phyloP scores from a whole-genome alignment of 2,888 invertebrate genomes.

The Leptinotarsa tumamoca region DNA sequence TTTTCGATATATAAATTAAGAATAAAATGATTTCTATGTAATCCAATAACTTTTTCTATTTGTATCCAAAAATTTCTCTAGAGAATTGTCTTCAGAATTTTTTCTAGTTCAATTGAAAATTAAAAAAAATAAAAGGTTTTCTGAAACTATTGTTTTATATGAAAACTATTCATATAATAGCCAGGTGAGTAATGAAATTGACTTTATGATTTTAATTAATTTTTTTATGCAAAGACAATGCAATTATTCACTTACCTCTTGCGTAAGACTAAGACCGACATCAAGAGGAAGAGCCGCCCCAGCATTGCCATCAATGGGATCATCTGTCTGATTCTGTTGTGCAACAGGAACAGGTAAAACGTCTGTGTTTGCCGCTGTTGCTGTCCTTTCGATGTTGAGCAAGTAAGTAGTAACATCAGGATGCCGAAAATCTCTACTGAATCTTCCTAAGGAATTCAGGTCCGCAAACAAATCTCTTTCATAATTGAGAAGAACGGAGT shows the following conservation, averaged over 20 bases:
- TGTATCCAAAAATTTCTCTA: too few relatives aligned
- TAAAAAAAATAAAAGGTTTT: too few relatives aligned
- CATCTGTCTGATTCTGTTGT: constrained; percentile 44
- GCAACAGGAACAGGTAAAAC: constrained; percentile 38
- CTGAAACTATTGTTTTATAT: too few relatives aligned
- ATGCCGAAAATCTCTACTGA: constrained; percentile 69
- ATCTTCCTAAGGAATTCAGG: constrained; percentile 77
- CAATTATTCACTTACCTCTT: constrained; percentile 59
- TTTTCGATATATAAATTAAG: too few relatives aligned
- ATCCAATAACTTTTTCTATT: too few relatives aligned
- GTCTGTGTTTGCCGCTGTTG: constrained; percentile 48
- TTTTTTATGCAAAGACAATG: background rate
- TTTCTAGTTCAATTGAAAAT: too few relatives aligned
- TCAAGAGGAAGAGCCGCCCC: constrained; percentile 42
- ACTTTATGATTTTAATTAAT: too few relatives aligned
- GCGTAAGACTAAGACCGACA: constrained; percentile 56
- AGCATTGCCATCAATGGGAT: constrained; percentile 49
- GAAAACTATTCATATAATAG: too few relatives aligned
- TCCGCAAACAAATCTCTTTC: constrained; percentile 81
- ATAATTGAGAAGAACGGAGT: constrained; percentile 78
- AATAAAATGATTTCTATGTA: too few relatives aligned
- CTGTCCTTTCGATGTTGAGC: constrained; percentile 69
- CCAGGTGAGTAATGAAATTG: too few relatives aligned
- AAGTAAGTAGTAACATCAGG: constrained; percentile 73
- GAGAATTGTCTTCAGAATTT: too few relatives aligned